Evolutionary conservation across 2,797 vertebrate species (phyloP).

Genomic region (Myotis vivesi): DNA sequence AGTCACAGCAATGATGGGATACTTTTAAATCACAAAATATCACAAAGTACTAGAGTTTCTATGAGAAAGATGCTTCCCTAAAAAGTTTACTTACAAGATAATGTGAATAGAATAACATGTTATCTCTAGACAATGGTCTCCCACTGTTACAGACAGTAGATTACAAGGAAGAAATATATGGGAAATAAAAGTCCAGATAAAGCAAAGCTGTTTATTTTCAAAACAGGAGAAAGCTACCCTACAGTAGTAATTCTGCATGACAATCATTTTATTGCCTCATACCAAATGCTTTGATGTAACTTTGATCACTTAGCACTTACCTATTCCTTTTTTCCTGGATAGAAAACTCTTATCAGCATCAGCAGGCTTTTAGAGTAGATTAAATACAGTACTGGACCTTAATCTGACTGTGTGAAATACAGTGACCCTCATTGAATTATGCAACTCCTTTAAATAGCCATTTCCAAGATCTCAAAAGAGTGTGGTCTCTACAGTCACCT

Average conservation of each 20-base stretch:
- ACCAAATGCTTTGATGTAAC: slow-evolving; percentile 27
- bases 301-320: not conserved
- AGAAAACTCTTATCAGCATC: slow-evolving; percentile 37
- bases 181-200: slow-evolving; percentile 32
- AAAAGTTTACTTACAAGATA: slow-evolving; percentile 22
- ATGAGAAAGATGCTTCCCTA: not conserved
- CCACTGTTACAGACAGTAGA: not conserved
- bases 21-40: slow-evolving; percentile 20
- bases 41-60: not conserved
- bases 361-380: not conserved
- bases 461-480: not conserved
- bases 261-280: slow-evolving; percentile 1
- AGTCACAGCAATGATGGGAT: not conserved
- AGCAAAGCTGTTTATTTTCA: slow-evolving; percentile 39
- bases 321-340: not conserved
- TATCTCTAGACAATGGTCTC: not conserved
- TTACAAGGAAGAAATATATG: not conserved
- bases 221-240: not conserved
- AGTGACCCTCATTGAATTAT: slow-evolving; percentile 10
- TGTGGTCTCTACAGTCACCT: not conserved
- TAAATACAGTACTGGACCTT: not conserved
- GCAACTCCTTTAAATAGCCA: not conserved
- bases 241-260: not conserved
- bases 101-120: not conserved
- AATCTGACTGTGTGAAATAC: slow-evolving; percentile 20